Base-by-base conservation (phyloP, 1,140 invertebrate species). In the Mesaphorura yosii region DNA sequence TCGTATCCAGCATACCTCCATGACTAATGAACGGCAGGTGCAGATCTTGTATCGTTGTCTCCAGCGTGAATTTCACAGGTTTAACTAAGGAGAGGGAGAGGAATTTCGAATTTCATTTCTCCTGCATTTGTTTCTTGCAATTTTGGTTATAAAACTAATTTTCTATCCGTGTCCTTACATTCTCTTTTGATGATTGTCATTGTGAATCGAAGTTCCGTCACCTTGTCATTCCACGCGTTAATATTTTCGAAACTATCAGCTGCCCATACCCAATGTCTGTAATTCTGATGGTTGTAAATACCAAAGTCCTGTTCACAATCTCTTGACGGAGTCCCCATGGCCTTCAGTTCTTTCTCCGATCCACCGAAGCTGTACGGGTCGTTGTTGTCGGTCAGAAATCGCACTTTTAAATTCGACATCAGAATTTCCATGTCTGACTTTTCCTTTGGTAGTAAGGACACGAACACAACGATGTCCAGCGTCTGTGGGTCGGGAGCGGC, bases 231-330 rank as follows among this genome's bases (percentile, higher is more conserved):
- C 46, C 46, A 48, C 6, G 37, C 20, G 6, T 6, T 34, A 4
- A 26, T 19, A 22, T 48, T 48, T 5, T 48, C 46, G 37, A 26
- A 48, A 37, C 7, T 48, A 22, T 48, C 29, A 12, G 20, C 46
- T 4, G 46, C n/a, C 46, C 46, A 48, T 12, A 22, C 37, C 46
- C 46, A 48, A 31, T 48, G 37, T 22, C 37, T 48, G 29, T 48
- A 48, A 23, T 48, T 48, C 12, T 31, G 25, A 20, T 7, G 37
- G 14, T 48, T 48, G 4, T 26, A 10, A 7, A 48, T 48, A 27
- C 46, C 46, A 26, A 48, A 48, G n/a, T 48, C 46, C 14, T 48
- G 37, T 20, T 48, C 46, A 48, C 46, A 48, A 20, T 48, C 46
- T 31, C 37, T 48, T 6, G 46, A 34, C 4, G 46, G 28, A 6